phyloP scores from a whole-genome alignment of 2,797 vertebrate species.

The Propithecus deckenii region DNA sequence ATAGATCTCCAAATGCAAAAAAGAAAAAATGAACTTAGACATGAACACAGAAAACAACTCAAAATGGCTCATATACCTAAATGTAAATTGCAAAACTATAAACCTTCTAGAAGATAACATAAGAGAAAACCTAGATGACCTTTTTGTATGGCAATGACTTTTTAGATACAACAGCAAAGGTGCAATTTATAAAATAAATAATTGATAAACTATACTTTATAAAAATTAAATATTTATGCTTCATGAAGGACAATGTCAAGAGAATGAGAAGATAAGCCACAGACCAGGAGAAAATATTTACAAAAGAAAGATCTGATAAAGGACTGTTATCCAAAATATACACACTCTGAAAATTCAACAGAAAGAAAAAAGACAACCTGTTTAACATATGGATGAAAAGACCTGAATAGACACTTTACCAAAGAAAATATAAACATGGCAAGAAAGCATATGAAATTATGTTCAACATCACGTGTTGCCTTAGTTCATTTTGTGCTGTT shows the following conservation, averaged over 20 bases:
- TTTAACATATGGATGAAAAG: not conserved
- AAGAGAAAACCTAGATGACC: not conserved
- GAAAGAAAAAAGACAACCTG: not conserved
- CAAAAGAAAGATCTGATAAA: not conserved
- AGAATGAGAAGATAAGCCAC: not conserved
- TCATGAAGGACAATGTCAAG: not conserved
- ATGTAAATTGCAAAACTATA: not conserved
- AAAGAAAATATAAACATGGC: not conserved
- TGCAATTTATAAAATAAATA: not conserved
- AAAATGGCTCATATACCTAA: not conserved
- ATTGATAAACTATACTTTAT: not conserved
- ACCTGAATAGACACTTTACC: not conserved
- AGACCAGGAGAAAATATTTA: not conserved
- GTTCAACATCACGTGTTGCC: not conserved
- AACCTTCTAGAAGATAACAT: not conserved
- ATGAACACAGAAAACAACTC: not conserved
- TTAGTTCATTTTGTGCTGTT: not conserved
- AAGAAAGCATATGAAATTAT: not conserved
- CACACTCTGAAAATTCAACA: not conserved
- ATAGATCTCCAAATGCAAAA: not conserved
- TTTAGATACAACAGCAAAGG: not conserved
- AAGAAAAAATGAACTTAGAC: not conserved
- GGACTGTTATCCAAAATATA: not conserved
- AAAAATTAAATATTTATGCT: not conserved
- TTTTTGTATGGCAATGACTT: not conserved